Evolutionary conservation across 1,140 invertebrate genomes (phyloP).

Genomic region (Hestina assimilis): DNA sequence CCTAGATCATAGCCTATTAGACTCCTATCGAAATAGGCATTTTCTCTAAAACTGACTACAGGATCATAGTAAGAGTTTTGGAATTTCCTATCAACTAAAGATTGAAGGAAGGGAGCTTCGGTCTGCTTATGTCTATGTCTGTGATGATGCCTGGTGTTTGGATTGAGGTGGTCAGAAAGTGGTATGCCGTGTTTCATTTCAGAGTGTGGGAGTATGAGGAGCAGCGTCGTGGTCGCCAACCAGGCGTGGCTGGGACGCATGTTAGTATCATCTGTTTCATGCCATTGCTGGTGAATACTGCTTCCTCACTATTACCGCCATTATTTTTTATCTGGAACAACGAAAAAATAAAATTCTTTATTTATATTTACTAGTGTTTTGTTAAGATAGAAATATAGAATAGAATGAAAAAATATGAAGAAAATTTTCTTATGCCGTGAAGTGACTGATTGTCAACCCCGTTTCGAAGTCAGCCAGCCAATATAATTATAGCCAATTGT

Average conservation of each 20-base stretch:
- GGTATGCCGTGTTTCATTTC: constrained; percentile 46
- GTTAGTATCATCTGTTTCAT: constrained; percentile 51
- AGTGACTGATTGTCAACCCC: too few species aligned
- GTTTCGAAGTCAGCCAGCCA: too few species aligned
- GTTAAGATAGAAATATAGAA: too few species aligned
- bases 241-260: constrained; percentile 56
- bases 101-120: constrained; percentile 15
- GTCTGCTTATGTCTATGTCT: constrained; percentile 58
- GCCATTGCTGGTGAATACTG: constrained; percentile 43
- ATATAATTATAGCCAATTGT: too few species aligned
- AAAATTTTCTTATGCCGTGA: too few species aligned
- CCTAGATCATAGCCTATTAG: constrained; percentile 28
- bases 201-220: constrained; percentile 39
- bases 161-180: constrained; percentile 30
- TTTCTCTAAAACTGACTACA: constrained; percentile 33
- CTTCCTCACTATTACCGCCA: constrained; percentile 34
- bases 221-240: constrained; percentile 50
- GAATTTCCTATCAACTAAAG: constrained; percentile 8
- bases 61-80: constrained; percentile 24
- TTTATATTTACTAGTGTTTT: too few species aligned
- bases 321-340: constrained; percentile 67
- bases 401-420: too few species aligned
- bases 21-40: constrained; percentile 29
- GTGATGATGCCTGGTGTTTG: constrained; percentile 52
- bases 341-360: background rate